phyloP scores from a whole-genome alignment of 1,140 invertebrate species.

The Bradynema listronoti region DNA sequence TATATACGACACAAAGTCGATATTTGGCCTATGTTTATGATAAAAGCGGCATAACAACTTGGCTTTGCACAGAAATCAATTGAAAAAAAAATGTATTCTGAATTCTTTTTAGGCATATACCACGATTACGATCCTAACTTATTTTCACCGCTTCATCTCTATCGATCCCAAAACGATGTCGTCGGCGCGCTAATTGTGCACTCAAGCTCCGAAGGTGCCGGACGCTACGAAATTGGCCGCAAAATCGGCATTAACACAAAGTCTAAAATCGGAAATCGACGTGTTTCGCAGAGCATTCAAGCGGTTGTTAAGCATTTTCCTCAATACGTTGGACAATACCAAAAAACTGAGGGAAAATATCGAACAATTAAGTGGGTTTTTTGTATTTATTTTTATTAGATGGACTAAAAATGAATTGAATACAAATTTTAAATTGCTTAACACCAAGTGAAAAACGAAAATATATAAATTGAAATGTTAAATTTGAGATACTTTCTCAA shows the following conservation, averaged over 20 bases:
- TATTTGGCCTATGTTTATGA: too few species aligned
- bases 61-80: too few species aligned
- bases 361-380: conserved; percentile 41
- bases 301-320: conserved; percentile 31
- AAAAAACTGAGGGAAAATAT: conserved; percentile 54
- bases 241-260: conserved; percentile 29
- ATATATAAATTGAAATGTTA: conserved; percentile 1
- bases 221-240: conserved; percentile 37
- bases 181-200: conserved; percentile 26
- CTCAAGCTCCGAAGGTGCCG: conserved; percentile 35
- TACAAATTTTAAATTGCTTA: neutral
- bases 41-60: too few species aligned
- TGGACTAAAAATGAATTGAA: neutral
- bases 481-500: conserved; percentile 45
- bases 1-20: too few species aligned
- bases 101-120: too few species aligned
- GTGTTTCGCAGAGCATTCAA: conserved; percentile 40
- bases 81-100: too few species aligned
- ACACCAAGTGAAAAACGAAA: neutral
- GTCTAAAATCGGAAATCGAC: conserved; percentile 44
- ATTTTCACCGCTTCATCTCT: conserved; percentile 25
- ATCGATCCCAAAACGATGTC: conserved; percentile 37
- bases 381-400: too few species aligned
- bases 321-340: conserved; percentile 46
- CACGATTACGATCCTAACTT: conserved; percentile 25